Percentiles rank a stretch among this genome's conserved stretches.
Evolutionary conservation across 1,140 invertebrate genomes (phyloP).

Genomic region (Cydia splendana): DNA sequence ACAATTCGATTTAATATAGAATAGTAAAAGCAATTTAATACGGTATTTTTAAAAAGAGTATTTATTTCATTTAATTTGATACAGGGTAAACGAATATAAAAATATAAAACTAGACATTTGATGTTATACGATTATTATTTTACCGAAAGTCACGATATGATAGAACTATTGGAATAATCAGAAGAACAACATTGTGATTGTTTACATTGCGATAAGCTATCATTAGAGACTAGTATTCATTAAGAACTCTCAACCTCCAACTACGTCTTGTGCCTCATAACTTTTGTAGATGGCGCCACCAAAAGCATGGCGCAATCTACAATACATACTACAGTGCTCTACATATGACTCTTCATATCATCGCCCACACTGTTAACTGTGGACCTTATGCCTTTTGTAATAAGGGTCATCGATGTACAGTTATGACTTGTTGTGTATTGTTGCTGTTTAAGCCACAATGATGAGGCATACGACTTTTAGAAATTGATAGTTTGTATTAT

Average conservation of each 20-base stretch:
- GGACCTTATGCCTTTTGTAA: too few relatives aligned
- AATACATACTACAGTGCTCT: background rate
- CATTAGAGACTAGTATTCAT: constrained; percentile 2
- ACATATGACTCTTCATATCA: background rate
- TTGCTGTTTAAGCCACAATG: too few relatives aligned
- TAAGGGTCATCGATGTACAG: too few relatives aligned
- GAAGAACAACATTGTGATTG: background rate
- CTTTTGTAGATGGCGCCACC: background rate
- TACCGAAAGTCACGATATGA: constrained; percentile 7
- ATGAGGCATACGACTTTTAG: background rate
- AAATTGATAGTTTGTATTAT: background rate
- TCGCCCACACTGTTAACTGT: too few relatives aligned
- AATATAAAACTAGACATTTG: constrained; percentile 29
- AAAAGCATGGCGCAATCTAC: background rate
- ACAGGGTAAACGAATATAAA: constrained; percentile 51
- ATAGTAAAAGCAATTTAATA: background rate
- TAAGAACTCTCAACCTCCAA: constrained; percentile 42
- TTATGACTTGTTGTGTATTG: too few relatives aligned
- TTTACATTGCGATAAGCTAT: constrained; percentile 6
- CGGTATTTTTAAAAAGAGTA: background rate
- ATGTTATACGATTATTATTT: constrained; percentile 31
- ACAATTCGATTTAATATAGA: constrained; percentile 13
- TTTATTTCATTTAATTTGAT: constrained; percentile 46
- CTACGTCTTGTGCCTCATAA: background rate
- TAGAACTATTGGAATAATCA: constrained; percentile 9